A percentile compares a stretch with the other conserved stretches of the same genome.
phyloP scores from a whole-genome alignment of 2,797 vertebrate genomes.

The Trematomus bernacchii region DNA sequence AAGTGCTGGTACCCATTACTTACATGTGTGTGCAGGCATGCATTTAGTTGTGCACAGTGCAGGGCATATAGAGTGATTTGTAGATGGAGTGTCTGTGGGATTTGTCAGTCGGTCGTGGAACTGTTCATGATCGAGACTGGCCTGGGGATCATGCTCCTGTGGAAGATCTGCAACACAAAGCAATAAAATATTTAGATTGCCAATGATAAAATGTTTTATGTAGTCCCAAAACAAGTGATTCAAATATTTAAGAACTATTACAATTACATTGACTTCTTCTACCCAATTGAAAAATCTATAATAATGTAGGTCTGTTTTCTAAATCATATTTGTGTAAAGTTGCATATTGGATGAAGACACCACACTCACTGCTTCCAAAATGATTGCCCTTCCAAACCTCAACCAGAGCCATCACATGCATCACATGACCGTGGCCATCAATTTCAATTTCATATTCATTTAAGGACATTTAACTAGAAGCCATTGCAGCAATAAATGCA shows the following conservation, averaged over 20 bases:
- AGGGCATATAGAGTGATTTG: conserved; percentile 65
- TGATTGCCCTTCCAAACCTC: not conserved
- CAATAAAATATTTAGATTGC: not conserved
- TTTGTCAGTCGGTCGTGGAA: conserved; percentile 69
- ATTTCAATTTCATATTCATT: not conserved
- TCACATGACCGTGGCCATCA: not conserved
- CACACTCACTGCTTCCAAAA: not conserved
- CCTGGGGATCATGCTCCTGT: conserved; percentile 57
- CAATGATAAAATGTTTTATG: not conserved
- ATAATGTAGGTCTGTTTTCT: not conserved
- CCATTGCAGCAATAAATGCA: no score
- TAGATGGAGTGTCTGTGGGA: conserved; percentile 55
- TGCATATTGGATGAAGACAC: not conserved
- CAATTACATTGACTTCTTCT: not conserved
- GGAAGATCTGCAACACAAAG: conserved; percentile 73
- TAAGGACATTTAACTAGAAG: not conserved
- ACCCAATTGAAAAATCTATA: not conserved
- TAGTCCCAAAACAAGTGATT: not conserved
- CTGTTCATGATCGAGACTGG: conserved; percentile 63
- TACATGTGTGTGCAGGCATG: conserved; percentile 71
- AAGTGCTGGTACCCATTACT: conserved; percentile 13
- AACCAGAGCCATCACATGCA: conserved; percentile 8
- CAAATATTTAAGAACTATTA: not conserved
- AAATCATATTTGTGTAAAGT: no score
- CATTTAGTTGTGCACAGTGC: conserved; percentile 61